Conservation (phyloP, 2,113 vertebrate genomes). For the Pygoscelis antarcticus region DNA sequence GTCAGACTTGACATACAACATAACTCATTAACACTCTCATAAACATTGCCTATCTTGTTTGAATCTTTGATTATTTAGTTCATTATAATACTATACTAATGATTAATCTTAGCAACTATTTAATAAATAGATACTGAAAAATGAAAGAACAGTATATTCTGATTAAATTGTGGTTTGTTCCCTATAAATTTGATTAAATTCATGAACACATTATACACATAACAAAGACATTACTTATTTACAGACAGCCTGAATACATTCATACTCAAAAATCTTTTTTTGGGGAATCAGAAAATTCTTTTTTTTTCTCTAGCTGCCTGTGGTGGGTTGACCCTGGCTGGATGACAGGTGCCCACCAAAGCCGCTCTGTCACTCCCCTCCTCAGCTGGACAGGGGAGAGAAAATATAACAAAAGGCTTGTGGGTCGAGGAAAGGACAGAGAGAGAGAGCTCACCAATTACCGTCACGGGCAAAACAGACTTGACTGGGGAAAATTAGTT, state of each 20-base stretch:
- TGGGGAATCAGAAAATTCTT: background rate
- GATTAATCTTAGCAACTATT: background rate
- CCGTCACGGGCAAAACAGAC: accelerated
- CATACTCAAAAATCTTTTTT: background rate
- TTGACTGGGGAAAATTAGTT: accelerated
- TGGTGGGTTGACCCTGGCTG: background rate
- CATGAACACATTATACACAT: background rate
- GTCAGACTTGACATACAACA: background rate
- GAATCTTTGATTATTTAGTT: background rate
- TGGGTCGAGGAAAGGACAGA: background rate
- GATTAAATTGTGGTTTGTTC: background rate
- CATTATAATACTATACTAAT: background rate
- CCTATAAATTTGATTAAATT: background rate
- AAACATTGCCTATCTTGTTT: background rate
- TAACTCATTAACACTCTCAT: background rate
- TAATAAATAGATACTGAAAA: background rate
- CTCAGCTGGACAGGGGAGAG: background rate
- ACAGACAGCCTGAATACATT: background rate
- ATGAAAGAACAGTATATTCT: background rate
- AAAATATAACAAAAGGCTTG: background rate
- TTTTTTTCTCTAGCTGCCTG: background rate
- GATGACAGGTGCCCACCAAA: background rate
- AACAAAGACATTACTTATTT: background rate
- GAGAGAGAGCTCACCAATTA: background rate
- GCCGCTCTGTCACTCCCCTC: background rate